phyloP scores from a whole-genome alignment of 2,888 invertebrate species.

The Diaprepes abbreviatus region DNA sequence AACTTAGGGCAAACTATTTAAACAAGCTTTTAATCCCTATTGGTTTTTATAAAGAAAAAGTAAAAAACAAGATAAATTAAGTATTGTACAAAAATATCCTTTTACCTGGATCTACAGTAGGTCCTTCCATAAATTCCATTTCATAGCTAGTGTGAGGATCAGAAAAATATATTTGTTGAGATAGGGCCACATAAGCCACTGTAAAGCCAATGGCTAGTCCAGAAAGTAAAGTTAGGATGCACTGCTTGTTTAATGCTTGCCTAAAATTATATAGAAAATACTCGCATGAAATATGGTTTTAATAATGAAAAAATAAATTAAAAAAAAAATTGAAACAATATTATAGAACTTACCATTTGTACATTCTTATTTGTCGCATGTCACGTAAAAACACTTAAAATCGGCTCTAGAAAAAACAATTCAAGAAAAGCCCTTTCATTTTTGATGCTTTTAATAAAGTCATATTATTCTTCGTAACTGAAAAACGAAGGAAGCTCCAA shows the following conservation, averaged over 20 bases:
- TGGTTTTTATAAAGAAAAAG: no score
- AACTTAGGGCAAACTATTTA: no score
- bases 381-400: conserved; percentile 11
- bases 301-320: background rate
- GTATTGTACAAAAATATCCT: background rate
- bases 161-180: conserved; percentile 50
- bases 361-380: conserved; percentile 49
- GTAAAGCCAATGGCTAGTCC: conserved; percentile 84
- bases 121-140: conserved; percentile 58
- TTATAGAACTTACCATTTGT: conserved; percentile 44
- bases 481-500: background rate
- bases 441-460: conserved; percentile 7
- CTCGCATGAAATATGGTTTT: background rate
- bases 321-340: no score
- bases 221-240: conserved; percentile 69
- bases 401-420: background rate
- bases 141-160: conserved; percentile 53
- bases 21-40: no score
- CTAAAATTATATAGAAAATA: no score
- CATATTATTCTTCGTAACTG: background rate
- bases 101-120: conserved; percentile 57
- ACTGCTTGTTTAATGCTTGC: conserved; percentile 50
- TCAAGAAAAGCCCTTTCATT: conserved; percentile 9
- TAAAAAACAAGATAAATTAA: background rate
- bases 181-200: conserved; percentile 76